Evolutionary conservation across 1,140 invertebrate genomes (phyloP).

Genomic region (Brachionus rotundiformis): DNA sequence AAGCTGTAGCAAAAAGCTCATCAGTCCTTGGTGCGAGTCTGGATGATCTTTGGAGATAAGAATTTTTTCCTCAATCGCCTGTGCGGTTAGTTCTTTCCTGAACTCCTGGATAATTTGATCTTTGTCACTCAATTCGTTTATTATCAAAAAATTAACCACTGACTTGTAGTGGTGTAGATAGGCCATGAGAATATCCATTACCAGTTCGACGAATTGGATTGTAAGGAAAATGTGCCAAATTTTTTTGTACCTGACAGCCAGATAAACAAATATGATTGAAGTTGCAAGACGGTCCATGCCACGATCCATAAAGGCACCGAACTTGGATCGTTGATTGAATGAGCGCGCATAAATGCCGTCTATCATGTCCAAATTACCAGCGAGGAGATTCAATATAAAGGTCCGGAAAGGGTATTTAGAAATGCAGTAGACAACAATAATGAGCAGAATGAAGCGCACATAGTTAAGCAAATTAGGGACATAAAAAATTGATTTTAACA

Average conservation of each 20-base stretch:
- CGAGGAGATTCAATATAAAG: background rate
- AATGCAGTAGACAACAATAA: background rate
- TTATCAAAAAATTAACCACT: background rate
- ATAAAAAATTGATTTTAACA: constrained; percentile 9
- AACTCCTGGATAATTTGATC: background rate
- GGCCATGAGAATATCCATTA: constrained; percentile 4
- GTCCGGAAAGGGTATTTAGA: background rate
- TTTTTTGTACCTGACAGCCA: background rate
- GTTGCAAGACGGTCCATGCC: constrained; percentile 18
- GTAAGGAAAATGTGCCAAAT: background rate
- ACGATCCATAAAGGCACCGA: constrained; percentile 3
- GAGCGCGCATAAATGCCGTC: background rate
- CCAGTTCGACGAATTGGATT: background rate
- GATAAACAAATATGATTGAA: background rate
- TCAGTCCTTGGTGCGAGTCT: background rate
- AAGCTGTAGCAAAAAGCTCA: background rate
- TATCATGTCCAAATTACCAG: constrained; percentile 27
- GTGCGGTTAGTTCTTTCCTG: background rate
- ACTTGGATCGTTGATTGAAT: background rate
- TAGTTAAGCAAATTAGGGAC: constrained; percentile 30
- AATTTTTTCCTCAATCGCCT: background rate
- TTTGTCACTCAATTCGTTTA: background rate
- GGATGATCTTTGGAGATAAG: background rate
- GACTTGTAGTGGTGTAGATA: background rate
- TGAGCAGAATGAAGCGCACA: background rate